phyloP scores from a whole-genome alignment of 1,140 invertebrate genomes.

The Aphaenogaster floridana region DNA sequence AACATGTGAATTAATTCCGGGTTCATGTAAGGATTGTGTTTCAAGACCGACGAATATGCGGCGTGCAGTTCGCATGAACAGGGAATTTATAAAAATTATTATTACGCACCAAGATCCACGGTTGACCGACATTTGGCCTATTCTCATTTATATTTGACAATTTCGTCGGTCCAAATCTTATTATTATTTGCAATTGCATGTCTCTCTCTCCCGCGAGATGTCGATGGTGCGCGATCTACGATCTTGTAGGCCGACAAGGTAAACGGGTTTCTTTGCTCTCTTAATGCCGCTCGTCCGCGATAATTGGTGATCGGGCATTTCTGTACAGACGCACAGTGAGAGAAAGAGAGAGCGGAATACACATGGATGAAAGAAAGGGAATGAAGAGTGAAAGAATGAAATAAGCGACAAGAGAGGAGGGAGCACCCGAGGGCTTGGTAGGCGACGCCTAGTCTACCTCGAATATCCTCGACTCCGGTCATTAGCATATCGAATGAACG shows the following conservation, averaged over 20 bases:
- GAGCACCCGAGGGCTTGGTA: constrained; percentile 74
- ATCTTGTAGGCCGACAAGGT: constrained; percentile 72
- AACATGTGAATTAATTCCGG: too few species aligned
- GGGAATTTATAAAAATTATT: too few species aligned
- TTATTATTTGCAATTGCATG: constrained; percentile 18
- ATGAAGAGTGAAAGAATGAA: constrained; percentile 46
- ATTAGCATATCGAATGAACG: constrained; percentile 75
- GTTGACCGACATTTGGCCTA: too few species aligned
- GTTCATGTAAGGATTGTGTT: too few species aligned
- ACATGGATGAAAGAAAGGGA: constrained; percentile 36
- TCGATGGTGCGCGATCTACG: constrained; percentile 46
- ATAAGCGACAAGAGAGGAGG: constrained; percentile 68
- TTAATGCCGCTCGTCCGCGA: constrained; percentile 69
- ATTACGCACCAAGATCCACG: too few species aligned
- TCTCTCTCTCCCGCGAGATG: constrained; percentile 37
- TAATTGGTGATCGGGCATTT: constrained; percentile 72
- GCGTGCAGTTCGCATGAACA: too few species aligned
- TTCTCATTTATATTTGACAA: too few species aligned
- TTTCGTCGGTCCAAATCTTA: too few species aligned
- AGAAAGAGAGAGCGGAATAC: constrained; percentile 50
- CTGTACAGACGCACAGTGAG: constrained; percentile 33
- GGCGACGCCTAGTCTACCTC: constrained; percentile 80
- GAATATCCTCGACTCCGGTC: constrained; percentile 68
- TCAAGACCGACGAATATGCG: too few species aligned
- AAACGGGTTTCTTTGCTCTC: constrained; percentile 76